These are phyloP conservation scores for Pristionchus maxplancki DNA, from an alignment of 2,888 invertebrate genomes.

Conservation along the genomic window DNA sequence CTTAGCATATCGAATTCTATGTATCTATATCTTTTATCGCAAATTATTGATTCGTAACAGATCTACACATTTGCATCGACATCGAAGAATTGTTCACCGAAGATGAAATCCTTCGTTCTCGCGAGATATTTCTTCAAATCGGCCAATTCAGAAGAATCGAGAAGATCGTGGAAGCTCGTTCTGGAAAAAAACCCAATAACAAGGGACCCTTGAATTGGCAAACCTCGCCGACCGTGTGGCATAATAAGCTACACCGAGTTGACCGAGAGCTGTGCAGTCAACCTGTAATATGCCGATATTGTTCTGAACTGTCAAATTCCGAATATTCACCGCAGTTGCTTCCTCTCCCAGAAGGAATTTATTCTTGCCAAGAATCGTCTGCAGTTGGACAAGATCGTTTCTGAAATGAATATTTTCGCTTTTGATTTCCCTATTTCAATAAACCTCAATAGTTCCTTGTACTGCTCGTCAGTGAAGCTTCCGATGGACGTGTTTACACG, in stretches of 20 bases:
- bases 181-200: neutral
- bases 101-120: neutral
- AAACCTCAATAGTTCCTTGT: neutral
- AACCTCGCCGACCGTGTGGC: neutral
- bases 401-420: neutral
- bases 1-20: too few species aligned
- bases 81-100: neutral
- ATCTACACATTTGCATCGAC: neutral
- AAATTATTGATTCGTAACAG: too few species aligned
- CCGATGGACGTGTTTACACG: neutral
- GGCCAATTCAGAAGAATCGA: neutral
- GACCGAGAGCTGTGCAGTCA: constrained; percentile 14
- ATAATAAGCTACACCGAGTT: neutral
- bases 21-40: too few species aligned
- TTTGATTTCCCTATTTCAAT: too few species aligned
- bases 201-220: neutral
- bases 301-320: too few species aligned
- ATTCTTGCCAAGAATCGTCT: constrained; percentile 86
- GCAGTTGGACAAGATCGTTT: constrained; percentile 2
- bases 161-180: neutral
- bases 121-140: neutral
- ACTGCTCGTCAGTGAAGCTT: neutral
- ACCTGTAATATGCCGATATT: neutral
- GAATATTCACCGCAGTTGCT: constrained; percentile 85
- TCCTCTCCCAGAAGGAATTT: constrained; percentile 96